A percentile compares a stretch with the other conserved stretches of the same genome.
Conservation (phyloP, 2,888 invertebrate genomes). For the Phymatocera aterrima region DNA sequence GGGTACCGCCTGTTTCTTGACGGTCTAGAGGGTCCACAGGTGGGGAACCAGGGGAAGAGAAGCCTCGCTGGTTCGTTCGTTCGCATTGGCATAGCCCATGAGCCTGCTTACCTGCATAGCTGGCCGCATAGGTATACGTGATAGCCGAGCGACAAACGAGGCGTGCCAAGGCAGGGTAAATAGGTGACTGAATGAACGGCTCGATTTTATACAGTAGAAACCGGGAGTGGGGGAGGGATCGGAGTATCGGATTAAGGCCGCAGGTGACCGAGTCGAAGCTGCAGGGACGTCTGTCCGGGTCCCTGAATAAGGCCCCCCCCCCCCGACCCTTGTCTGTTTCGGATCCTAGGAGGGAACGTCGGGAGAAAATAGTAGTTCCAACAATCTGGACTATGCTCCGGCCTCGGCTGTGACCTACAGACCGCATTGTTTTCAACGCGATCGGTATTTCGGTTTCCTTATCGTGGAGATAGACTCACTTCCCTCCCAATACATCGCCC, state of each 20-base stretch:
- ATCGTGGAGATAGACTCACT: background rate
- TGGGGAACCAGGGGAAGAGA: constrained; percentile 2
- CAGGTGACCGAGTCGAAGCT: constrained; percentile 28
- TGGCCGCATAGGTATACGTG: background rate
- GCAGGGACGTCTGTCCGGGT: no score
- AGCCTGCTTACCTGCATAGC: background rate
- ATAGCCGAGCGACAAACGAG: background rate
- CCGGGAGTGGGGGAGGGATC: background rate
- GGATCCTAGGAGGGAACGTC: no score
- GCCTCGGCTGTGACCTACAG: background rate
- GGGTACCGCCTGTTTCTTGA: constrained; percentile 41
- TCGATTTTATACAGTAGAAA: background rate
- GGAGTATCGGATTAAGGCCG: background rate
- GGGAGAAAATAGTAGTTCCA: no score
- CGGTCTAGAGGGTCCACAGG: no score
- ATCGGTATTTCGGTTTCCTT: background rate
- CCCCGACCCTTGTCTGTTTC: no score
- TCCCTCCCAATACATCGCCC: no score
- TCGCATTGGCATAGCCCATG: no score
- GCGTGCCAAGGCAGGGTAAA: constrained; percentile 28
- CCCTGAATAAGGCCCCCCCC: no score
- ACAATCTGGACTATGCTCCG: no score
- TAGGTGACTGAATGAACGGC: constrained; percentile 30
- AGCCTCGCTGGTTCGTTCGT: background rate
- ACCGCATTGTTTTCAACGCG: background rate